Evolutionary conservation across 2,797 vertebrate genomes (phyloP), one percentile per base, ranked within the genome.

Genomic region (Psittacula echo): DNA sequence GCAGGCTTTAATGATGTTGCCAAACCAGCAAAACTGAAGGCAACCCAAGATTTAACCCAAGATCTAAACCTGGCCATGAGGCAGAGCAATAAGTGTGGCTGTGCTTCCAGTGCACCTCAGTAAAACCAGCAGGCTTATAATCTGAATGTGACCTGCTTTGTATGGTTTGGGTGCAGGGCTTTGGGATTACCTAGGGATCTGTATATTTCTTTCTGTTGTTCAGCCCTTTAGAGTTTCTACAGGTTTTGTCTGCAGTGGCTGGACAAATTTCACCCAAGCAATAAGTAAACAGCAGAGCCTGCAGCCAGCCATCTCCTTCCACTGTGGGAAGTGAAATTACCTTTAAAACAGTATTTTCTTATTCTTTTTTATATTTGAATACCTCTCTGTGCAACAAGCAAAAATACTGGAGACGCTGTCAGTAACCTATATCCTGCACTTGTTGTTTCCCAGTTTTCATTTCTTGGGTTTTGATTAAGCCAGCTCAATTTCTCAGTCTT

Each of bases 161-260:
- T 16, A 53, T 17, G 16, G 24, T 11, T 23, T 45, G 64, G 26
- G 13, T 39, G 22, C 10, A 50, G 37, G 5, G 47, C 13, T 60
- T 60, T 19, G 51, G 44, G 29, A 5, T 26, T 29, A 3, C 6
- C 5, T 8, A n/a, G 24, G 37, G 37, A 23, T 42, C 51, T 41
- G 15, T 7, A 20, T 0, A 50, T 45, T 53, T 44, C 44, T 47
- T 16, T 50, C 58, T 78, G 29, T 8, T 13, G 9, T 13, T 41
- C 54, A 56, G 17, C 32, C 29, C 37, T 71, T 42, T 9, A 0
- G 0, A 14, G n/a, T 45, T 61, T 44, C 68, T 48, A 0, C 1
- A 34, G 9, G n/a, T 20, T 83, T 75, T 72, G 32, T 18, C 53
- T 44, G 29, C 34, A 78, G 22, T 1, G 3, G 21, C 4, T 34